Evolutionary conservation across 1,140 invertebrate genomes (phyloP).

Genomic region (Sminthurides bifidus): DNA sequence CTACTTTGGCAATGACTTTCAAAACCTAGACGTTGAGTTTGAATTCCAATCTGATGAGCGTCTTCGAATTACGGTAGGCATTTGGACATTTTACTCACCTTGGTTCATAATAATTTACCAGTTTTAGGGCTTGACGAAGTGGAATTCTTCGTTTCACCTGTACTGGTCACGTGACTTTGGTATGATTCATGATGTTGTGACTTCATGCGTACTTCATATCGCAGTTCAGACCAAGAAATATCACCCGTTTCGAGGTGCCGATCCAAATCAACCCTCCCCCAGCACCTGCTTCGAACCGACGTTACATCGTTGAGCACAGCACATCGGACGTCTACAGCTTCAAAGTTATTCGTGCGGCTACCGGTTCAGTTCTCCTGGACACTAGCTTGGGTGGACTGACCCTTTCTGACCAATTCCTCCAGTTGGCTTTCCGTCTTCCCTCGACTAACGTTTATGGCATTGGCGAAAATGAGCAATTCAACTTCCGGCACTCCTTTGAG

Average conservation of each 20-base stretch:
- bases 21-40: constrained; percentile 2
- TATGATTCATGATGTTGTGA: too few species aligned
- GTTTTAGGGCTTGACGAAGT: not conserved
- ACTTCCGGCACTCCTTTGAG: constrained; percentile 30
- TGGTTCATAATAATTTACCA: not conserved
- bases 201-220: too few species aligned
- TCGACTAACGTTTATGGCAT: constrained; percentile 43
- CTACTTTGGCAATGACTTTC: constrained; percentile 1
- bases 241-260: constrained; percentile 23
- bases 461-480: constrained; percentile 38
- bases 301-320: constrained; percentile 11
- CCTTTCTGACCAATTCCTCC: constrained; percentile 40
- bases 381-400: constrained; percentile 52
- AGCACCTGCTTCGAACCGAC: not conserved
- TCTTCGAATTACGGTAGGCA: constrained; percentile 13
- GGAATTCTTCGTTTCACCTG: not conserved
- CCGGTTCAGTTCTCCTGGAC: constrained; percentile 18
- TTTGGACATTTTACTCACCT: not conserved
- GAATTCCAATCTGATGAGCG: constrained; percentile 23
- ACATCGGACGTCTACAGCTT: constrained; percentile 18
- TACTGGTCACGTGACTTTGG: constrained; percentile 7
- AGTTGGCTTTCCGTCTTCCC: constrained; percentile 40
- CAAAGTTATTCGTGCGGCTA: constrained; percentile 13
- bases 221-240: too few species aligned
- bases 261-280: constrained; percentile 16